Evolutionary conservation across 2,888 invertebrate genomes (phyloP), one percentile per base, ranked within the genome.

Genomic region (Conus canariensis): DNA sequence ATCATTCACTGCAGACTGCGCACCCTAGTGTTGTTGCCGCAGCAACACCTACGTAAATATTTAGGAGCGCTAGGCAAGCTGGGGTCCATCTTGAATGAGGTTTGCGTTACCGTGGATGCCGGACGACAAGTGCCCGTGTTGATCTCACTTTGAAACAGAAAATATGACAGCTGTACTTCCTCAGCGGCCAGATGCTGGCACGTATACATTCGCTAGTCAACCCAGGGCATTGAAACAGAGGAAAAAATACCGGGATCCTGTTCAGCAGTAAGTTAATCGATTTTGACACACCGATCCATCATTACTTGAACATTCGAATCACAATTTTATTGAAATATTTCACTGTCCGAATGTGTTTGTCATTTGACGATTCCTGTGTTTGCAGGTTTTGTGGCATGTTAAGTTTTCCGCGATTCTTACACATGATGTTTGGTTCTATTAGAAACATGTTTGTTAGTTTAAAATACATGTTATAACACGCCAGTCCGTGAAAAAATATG

Each of bases 181-280:
- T 77, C 93, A 92, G 83, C 93, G 74, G 87, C 90, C 92, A 25
- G 93, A 94, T 85, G 92, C 95, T 56, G 92, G 95, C 25, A 96
- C 96, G 22, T 96, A 96, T 92, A 96, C 96, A 85, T 96, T 96
- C 92, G 95, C 96, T 58, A 96, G 96, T 94, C 96, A 96, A 91
- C 96, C 96, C 5, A 91, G 96, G 91, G 96, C 96, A 67, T 95
- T 96, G 45, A 94, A 94, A 90, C 96, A 96, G 87, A 92, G 96
- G 91, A 96, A 95, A 91, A 96, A 96, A 93, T 96, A 95, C 93
- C 94, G 96, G 92, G 95, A 95, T 91, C 93, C 95, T n/a, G 90
- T 93, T 64, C 88, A 88, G 22, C 30, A 91, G 82, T 90, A 90
- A 87, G 83, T 89, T 88, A 22, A 58, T 58, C 16, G 22, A 83